Evolutionary conservation across 2,113 vertebrate species (phyloP).

Genomic region (Malurus alboscapulatus): DNA sequence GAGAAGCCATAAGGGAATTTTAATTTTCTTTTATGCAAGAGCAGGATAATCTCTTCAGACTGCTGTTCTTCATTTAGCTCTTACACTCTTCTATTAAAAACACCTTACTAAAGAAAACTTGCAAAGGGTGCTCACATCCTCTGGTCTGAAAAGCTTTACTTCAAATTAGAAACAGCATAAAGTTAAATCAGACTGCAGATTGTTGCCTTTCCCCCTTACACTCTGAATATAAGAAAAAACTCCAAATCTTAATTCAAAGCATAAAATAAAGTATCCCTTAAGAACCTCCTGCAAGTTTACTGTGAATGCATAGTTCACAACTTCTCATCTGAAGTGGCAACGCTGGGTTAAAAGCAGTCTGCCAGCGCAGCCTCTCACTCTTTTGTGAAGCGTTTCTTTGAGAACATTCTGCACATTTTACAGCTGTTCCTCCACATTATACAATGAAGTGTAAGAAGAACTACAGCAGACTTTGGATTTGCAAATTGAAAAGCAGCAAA

Average conservation of each 20-base stretch:
- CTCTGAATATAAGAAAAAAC: background rate
- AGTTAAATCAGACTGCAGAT: background rate
- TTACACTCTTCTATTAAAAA: background rate
- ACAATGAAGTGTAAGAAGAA: slow-evolving; percentile 64
- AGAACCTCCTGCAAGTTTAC: slow-evolving; percentile 22
- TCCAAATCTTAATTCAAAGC: background rate
- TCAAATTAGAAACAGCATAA: background rate
- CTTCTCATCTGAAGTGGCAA: slow-evolving; percentile 50
- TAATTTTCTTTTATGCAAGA: background rate
- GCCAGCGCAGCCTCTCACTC: slow-evolving; percentile 44
- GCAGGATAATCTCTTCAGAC: background rate
- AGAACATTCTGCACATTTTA: slow-evolving; percentile 69
- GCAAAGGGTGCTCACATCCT: background rate
- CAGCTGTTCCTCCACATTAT: slow-evolving; percentile 66
- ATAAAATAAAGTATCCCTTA: background rate
- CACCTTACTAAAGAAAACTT: background rate
- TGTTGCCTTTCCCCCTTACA: background rate
- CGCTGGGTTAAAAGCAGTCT: slow-evolving; percentile 51
- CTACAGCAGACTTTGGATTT: slow-evolving; percentile 59
- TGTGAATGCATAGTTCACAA: slow-evolving; percentile 34
- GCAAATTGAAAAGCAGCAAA: slow-evolving; percentile 64
- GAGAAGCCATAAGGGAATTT: background rate
- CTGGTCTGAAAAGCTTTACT: background rate
- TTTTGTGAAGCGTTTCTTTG: slow-evolving; percentile 51
- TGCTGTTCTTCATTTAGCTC: background rate